Evolutionary conservation across 1,140 invertebrate genomes (phyloP), one percentile per base, ranked within the genome.

Genomic region (Lasioglossum baleicum): DNA sequence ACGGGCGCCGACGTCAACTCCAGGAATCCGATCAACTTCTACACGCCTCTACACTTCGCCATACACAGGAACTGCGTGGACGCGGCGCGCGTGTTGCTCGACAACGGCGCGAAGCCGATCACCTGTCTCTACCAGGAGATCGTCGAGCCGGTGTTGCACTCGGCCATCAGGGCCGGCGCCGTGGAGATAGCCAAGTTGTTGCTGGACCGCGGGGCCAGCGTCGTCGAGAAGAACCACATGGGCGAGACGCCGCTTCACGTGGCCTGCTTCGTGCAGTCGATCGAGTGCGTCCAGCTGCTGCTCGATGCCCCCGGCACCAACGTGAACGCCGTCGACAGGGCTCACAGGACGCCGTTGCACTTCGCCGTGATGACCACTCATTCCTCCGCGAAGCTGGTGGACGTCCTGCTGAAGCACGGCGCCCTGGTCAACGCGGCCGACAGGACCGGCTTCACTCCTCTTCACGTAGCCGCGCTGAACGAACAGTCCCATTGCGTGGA

Each of bases 391-490:
- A 94, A 94, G 75, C 91, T 95, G 2, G 94, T 95, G 7, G 94
- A 95, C 48, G 88, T 94, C 79, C 82, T 95, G 8, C 85, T 95
- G 20, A 94, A 94, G 79, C 92, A 94, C 85, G 94, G 94, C 31
- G 94, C 93, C 0, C 83, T 92, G 65, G 92, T 94, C 5, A 95
- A 95, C 79, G 93, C 94, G 15, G 94, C 94, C 60, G 96, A 96
- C 83, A 94, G 94, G 71, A 94, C 95, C 58, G 96, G 95, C 4
- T 95, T 96, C 81, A 96, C 95, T 2, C 95, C 96, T 0, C 89
- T 96, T 20, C 96, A 96, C 88, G 92, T 96, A 20, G 95, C 95
- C 26, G 95, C 95, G 13, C 90, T 95, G 56, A 95, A 95, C 83
- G 94, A 95, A 73, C 91, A 94, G 42, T 94, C 94, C 0, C 93